phyloP scores from a whole-genome alignment of 2,888 invertebrate species.

The Micropterix aruncella region DNA sequence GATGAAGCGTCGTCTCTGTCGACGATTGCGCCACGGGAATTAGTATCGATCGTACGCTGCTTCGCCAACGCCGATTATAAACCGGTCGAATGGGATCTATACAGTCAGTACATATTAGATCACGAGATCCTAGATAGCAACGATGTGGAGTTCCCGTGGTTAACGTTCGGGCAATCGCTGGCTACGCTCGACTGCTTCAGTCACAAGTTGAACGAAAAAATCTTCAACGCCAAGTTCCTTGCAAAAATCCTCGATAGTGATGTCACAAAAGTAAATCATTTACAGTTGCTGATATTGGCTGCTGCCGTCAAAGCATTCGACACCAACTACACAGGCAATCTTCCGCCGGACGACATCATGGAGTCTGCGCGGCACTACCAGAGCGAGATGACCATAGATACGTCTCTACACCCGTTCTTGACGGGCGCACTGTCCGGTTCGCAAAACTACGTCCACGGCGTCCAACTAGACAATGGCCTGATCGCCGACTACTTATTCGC shows the following conservation, averaged over 20 bases:
- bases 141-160: constrained; percentile 28
- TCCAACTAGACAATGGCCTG: neutral
- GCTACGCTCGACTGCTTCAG: constrained; percentile 44
- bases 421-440: neutral
- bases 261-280: constrained; percentile 27
- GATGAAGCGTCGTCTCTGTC: neutral
- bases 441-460: neutral
- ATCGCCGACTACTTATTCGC: neutral
- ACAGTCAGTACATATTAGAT: constrained; percentile 11
- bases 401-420: neutral
- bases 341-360: neutral
- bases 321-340: constrained; percentile 17
- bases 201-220: constrained; percentile 30
- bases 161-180: constrained; percentile 39
- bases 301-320: constrained; percentile 37
- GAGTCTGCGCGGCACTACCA: neutral
- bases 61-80: constrained; percentile 1
- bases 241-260: constrained; percentile 22
- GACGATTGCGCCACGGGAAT: constrained; percentile 1
- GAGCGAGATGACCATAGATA: neutral
- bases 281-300: constrained; percentile 37
- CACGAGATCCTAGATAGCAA: constrained; percentile 11
- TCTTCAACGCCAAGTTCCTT: constrained; percentile 37
- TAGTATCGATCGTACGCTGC: constrained; percentile 5
- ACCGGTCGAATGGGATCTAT: constrained; percentile 9